Conservation (phyloP, 2,888 invertebrate species). For the Chouioia cunea region DNA sequence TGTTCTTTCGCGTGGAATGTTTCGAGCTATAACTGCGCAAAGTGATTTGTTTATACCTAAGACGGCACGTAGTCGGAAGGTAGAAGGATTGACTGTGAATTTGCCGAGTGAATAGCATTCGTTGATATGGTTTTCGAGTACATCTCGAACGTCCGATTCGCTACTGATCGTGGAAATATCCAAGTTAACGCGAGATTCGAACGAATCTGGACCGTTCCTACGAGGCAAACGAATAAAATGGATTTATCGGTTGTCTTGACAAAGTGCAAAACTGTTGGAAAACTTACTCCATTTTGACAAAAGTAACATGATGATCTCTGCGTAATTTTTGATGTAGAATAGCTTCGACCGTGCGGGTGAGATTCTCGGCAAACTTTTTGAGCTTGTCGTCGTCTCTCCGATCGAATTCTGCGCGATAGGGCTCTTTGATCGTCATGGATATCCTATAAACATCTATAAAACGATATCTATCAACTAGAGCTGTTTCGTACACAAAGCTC, state of each 20-base stretch:
- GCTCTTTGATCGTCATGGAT: constrained; percentile 75
- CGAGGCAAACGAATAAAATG: constrained; percentile 52
- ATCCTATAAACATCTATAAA: constrained; percentile 70
- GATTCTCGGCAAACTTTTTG: constrained; percentile 72
- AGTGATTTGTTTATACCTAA: constrained; percentile 23
- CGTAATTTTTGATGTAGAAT: constrained; percentile 69
- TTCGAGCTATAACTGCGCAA: neutral
- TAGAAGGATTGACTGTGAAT: constrained; percentile 70
- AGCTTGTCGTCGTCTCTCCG: constrained; percentile 75
- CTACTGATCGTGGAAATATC: constrained; percentile 77
- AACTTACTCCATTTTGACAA: constrained; percentile 81
- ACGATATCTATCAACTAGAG: constrained; percentile 14
- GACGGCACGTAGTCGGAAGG: constrained; percentile 24
- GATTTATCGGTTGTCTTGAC: neutral
- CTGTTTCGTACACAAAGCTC: neutral
- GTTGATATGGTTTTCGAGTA: constrained; percentile 73
- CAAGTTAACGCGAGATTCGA: constrained; percentile 76
- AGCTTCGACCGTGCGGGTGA: constrained; percentile 74
- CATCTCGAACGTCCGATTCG: constrained; percentile 69
- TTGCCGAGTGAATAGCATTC: constrained; percentile 71
- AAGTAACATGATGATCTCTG: constrained; percentile 69
- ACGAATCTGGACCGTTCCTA: constrained; percentile 73
- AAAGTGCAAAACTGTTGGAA: constrained; percentile 10
- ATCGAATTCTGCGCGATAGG: constrained; percentile 72
- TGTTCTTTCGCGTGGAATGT: neutral